Evolutionary conservation across 2,888 invertebrate genomes (phyloP).

Genomic region (Gari tellinella): DNA sequence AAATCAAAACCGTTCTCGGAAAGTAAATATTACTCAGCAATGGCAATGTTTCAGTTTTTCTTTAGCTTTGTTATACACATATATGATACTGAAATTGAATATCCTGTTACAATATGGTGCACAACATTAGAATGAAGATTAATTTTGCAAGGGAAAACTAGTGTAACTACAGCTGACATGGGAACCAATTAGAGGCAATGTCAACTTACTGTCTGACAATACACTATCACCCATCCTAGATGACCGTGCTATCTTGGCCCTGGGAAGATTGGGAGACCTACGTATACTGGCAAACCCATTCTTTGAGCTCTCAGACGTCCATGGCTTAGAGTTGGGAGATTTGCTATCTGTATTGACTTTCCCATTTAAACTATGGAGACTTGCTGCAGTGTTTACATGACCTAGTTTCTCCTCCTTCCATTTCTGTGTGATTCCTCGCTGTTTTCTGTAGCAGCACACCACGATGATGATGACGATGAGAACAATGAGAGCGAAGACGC

Average conservation of each 20-base stretch:
- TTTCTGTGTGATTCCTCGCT: constrained; percentile 57
- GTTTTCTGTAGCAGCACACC: constrained; percentile 64
- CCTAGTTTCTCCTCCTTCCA: constrained; percentile 68
- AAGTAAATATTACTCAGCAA: too few species aligned
- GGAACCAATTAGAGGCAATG: too few species aligned
- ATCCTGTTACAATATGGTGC: too few species aligned
- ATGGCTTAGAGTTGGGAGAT: constrained; percentile 24
- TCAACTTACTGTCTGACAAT: constrained; percentile 53
- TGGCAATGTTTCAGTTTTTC: too few species aligned
- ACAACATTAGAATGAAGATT: too few species aligned
- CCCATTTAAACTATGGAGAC: constrained; percentile 55
- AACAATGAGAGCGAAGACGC: constrained; percentile 58
- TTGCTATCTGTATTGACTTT: constrained; percentile 22
- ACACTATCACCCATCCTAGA: constrained; percentile 42
- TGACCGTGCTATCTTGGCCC: constrained; percentile 50
- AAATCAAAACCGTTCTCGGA: too few species aligned
- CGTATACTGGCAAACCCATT: constrained; percentile 60
- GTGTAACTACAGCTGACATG: too few species aligned
- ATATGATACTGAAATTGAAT: too few species aligned
- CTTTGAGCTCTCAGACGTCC: constrained; percentile 60
- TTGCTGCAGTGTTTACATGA: constrained; percentile 61
- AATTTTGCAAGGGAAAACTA: too few species aligned
- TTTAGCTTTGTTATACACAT: too few species aligned
- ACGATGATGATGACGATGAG: constrained; percentile 63
- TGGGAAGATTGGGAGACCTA: constrained; percentile 59